These are phyloP conservation scores for Caenorhabditis sp. DNA, from an alignment of 2,888 invertebrate species.

Conservation along the genomic window DNA sequence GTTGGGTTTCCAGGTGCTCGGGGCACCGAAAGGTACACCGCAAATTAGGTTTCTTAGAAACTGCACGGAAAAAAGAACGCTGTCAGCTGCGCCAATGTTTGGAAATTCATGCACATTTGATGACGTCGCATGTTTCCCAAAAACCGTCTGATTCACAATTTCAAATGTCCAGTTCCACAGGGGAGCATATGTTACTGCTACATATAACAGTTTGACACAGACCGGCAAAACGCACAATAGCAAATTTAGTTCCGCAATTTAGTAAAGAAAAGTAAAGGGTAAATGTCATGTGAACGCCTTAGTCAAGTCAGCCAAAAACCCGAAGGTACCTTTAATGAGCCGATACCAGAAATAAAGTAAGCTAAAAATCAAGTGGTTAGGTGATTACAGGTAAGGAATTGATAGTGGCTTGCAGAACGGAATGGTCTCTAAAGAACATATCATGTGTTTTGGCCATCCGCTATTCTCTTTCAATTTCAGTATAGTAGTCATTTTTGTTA, in stretches of 20 bases:
- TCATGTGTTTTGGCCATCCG: neutral
- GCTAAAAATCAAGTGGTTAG: neutral
- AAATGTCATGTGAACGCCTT: neutral
- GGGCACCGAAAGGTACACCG: neutral
- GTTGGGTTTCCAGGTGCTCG: conserved; percentile 8
- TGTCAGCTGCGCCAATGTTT: neutral
- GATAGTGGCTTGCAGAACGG: neutral
- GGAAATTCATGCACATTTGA: neutral
- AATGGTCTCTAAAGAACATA: neutral
- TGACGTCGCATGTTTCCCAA: neutral
- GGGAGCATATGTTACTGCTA: too few relatives aligned
- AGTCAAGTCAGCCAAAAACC: neutral
- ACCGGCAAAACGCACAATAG: too few relatives aligned
- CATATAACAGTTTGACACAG: too few relatives aligned
- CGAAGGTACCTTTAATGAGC: neutral
- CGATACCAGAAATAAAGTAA: neutral
- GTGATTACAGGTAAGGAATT: neutral
- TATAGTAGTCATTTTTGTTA: too few relatives aligned
- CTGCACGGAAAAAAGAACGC: neutral
- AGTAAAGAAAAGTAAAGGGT: too few relatives aligned
- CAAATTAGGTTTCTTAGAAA: neutral
- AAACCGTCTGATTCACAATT: conserved; percentile 1
- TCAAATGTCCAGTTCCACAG: neutral
- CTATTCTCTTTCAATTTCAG: too few relatives aligned
- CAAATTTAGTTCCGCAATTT: too few relatives aligned